phyloP scores from a whole-genome alignment of 2,113 vertebrate genomes.

The Apeltes quadracus region DNA sequence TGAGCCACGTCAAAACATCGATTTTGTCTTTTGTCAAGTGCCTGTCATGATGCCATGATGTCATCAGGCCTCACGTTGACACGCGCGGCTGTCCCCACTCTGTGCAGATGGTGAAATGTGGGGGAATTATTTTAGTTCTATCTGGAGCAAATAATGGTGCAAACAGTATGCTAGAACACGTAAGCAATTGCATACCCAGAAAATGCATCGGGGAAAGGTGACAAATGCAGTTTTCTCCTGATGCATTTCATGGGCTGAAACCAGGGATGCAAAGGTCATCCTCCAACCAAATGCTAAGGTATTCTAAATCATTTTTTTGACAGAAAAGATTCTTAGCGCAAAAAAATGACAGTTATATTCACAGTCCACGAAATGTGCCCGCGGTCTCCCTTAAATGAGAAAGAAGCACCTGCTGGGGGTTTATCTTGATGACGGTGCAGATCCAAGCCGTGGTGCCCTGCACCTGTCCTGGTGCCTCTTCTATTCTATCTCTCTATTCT shows the following conservation, averaged over 20 bases:
- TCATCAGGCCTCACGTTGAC: slow-evolving; percentile 44
- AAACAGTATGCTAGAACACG: not conserved
- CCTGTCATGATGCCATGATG: slow-evolving; percentile 45
- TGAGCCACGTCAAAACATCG: slow-evolving; percentile 57
- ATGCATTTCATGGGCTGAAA: slow-evolving; percentile 23
- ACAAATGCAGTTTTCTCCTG: slow-evolving; percentile 11
- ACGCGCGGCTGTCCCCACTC: slow-evolving; percentile 43
- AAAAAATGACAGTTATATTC: slow-evolving; percentile 33
- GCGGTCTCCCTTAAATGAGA: slow-evolving; percentile 60
- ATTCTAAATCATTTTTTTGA: slow-evolving; percentile 35
- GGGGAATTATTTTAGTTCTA: slow-evolving; percentile 42
- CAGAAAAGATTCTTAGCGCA: slow-evolving; percentile 20
- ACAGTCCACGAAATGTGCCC: slow-evolving; percentile 41
- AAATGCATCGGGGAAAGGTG: not conserved
- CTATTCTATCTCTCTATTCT: slow-evolving; percentile 7
- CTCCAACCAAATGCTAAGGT: slow-evolving; percentile 8
- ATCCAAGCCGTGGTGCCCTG: slow-evolving; percentile 24
- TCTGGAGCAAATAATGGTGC: slow-evolving; percentile 11
- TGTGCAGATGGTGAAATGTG: slow-evolving; percentile 45
- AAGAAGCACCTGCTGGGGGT: slow-evolving; percentile 40
- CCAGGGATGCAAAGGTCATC: slow-evolving; percentile 22
- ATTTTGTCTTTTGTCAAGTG: slow-evolving; percentile 55
- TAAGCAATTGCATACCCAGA: not conserved
- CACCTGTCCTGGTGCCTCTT: not conserved
- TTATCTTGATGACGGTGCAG: slow-evolving; percentile 50